phyloP scores from a whole-genome alignment of 2,888 invertebrate genomes.

The Tachina lurida region DNA sequence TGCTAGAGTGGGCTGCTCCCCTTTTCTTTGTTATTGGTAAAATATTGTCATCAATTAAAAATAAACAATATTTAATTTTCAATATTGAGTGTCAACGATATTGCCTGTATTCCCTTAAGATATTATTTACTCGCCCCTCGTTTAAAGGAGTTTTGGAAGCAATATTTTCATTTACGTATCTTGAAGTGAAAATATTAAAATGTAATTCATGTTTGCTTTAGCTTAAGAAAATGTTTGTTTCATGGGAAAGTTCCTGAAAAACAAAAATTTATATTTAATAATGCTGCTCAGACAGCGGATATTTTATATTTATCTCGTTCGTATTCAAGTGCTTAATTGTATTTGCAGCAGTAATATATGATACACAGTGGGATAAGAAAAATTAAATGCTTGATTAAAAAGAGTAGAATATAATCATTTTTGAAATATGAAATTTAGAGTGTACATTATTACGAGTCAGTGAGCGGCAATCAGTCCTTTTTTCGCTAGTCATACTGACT shows the following conservation, averaged over 20 bases:
- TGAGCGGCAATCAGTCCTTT: too few species aligned
- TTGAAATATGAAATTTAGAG: too few species aligned
- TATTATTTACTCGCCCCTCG: neutral
- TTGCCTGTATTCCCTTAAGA: neutral
- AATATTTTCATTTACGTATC: constrained; percentile 27
- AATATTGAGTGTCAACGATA: constrained; percentile 39
- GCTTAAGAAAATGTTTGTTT: constrained; percentile 14
- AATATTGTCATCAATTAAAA: constrained; percentile 43
- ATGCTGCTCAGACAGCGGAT: neutral
- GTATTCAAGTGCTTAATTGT: neutral
- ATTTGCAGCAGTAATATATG: neutral
- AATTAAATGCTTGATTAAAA: too few species aligned
- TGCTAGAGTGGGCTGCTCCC: neutral
- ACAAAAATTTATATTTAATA: constrained; percentile 3
- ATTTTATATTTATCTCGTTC: constrained; percentile 1
- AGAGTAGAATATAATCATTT: too few species aligned
- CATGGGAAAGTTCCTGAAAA: constrained; percentile 59
- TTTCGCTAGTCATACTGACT: too few species aligned
- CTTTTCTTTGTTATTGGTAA: neutral
- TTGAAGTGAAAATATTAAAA: neutral
- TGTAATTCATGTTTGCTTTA: neutral
- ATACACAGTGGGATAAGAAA: neutral
- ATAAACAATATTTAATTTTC: constrained; percentile 20
- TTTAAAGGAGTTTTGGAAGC: constrained; percentile 54
- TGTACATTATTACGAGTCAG: too few species aligned